phyloP scores from a whole-genome alignment of 2,888 invertebrate genomes.

The Lasioglossum vierecki region DNA sequence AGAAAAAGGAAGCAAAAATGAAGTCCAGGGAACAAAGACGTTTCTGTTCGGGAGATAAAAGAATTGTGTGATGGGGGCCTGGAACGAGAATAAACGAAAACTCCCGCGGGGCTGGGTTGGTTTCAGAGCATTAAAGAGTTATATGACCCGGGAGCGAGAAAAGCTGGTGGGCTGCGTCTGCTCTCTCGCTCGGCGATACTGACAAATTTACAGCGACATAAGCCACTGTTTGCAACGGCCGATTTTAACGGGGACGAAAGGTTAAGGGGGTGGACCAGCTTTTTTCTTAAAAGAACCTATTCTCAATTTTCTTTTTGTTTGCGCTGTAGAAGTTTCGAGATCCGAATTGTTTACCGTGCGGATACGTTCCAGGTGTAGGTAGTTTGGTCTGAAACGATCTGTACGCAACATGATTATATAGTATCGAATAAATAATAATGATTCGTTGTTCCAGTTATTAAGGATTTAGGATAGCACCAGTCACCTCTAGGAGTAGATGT shows the following conservation, averaged over 20 bases:
- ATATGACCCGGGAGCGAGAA: slow-evolving; percentile 48
- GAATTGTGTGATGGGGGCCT: slow-evolving; percentile 3
- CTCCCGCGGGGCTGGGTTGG: slow-evolving; percentile 43
- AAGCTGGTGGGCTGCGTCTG: slow-evolving; percentile 35
- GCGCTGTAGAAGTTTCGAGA: neutral
- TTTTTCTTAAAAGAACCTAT: neutral
- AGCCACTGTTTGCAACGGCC: slow-evolving; percentile 45
- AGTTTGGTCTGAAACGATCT: no score
- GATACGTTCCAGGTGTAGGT: no score
- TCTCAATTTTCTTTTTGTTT: neutral
- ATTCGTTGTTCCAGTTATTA: no score
- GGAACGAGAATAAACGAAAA: slow-evolving; percentile 38
- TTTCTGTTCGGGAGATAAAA: neutral
- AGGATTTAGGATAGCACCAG: no score
- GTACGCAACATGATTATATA: no score
- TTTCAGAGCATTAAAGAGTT: slow-evolving; percentile 65
- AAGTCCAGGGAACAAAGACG: neutral
- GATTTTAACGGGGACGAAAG: slow-evolving; percentile 42
- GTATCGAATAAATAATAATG: no score
- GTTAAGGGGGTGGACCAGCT: neutral
- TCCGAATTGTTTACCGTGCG: no score
- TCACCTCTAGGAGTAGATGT: no score
- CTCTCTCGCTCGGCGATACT: slow-evolving; percentile 35
- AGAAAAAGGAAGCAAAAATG: neutral
- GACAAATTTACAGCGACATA: slow-evolving; percentile 63